These are phyloP conservation scores for Sitta europaea DNA, from an alignment of 2,113 vertebrate species.

Conservation along the genomic window DNA sequence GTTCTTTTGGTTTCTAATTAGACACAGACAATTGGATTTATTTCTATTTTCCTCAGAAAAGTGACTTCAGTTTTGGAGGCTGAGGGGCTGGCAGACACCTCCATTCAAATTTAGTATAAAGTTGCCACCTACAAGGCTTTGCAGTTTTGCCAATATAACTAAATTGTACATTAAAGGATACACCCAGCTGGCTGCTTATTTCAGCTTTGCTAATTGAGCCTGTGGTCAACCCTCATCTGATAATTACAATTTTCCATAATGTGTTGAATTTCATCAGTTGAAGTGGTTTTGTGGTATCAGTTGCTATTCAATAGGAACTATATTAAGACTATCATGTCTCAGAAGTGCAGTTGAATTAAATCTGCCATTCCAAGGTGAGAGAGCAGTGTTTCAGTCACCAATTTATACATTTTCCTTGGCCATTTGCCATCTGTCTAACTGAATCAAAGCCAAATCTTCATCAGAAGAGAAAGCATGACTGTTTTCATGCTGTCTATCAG, in stretches of 20 bases:
- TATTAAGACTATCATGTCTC: background rate
- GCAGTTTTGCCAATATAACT: background rate
- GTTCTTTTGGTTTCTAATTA: background rate
- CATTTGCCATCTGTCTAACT: background rate
- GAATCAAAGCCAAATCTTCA: background rate
- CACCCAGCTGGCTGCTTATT: constrained; percentile 10
- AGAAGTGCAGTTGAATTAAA: background rate
- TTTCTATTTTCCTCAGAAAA: background rate
- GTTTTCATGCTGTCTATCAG: background rate
- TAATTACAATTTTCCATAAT: constrained; percentile 26
- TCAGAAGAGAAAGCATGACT: background rate
- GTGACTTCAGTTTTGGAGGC: background rate
- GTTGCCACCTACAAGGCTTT: constrained; percentile 19
- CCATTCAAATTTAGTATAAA: background rate
- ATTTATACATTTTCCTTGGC: constrained; percentile 37
- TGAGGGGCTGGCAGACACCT: background rate
- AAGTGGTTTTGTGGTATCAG: background rate
- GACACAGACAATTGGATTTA: background rate
- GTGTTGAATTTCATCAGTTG: constrained; percentile 8
- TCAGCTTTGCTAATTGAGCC: constrained; percentile 15
- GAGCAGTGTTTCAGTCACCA: background rate
- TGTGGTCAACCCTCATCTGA: background rate
- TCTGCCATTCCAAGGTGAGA: constrained; percentile 12
- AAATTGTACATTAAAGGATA: background rate
- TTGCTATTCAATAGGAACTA: background rate